phyloP scores from a whole-genome alignment of 2,797 vertebrate species.

The Labroides dimidiatus region DNA sequence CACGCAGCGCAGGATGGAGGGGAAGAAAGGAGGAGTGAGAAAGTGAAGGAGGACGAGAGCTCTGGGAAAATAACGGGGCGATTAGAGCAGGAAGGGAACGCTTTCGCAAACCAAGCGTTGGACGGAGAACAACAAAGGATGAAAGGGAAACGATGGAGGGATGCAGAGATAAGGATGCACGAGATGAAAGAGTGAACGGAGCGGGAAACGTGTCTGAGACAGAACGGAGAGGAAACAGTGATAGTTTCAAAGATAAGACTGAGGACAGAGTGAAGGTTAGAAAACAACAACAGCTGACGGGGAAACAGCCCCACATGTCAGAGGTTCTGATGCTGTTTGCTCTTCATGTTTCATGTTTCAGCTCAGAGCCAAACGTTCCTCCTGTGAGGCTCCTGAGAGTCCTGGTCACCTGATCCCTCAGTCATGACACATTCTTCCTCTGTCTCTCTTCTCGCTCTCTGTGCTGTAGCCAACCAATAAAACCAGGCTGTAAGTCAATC shows the following conservation, averaged over 20 bases:
- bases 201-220: constrained; percentile 57
- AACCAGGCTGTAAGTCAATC: constrained; percentile 42
- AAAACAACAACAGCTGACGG: constrained; percentile 40
- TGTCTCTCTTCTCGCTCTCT: constrained; percentile 21
- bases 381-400: constrained; percentile 17
- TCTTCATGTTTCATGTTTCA: constrained; percentile 39
- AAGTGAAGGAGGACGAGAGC: constrained; percentile 48
- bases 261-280: constrained; percentile 38
- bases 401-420: constrained; percentile 55
- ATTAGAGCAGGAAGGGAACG: constrained; percentile 80
- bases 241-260: constrained; percentile 24
- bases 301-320: not conserved
- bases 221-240: constrained; percentile 44
- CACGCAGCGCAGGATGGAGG: constrained; percentile 27
- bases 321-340: constrained; percentile 27
- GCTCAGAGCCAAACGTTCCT: constrained; percentile 2
- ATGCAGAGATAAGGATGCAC: constrained; percentile 53
- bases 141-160: constrained; percentile 64
- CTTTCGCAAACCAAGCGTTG: constrained; percentile 70
- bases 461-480: constrained; percentile 35
- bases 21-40: constrained; percentile 48
- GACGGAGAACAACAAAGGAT: constrained; percentile 64
- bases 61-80: constrained; percentile 79
- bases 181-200: constrained; percentile 34
- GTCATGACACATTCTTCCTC: constrained; percentile 54